A percentile compares a stretch with the other conserved stretches of the same genome.
These are phyloP conservation scores for Sturnira hondurensis DNA, from an alignment of 2,113 vertebrate species.

Conservation along the genomic window DNA sequence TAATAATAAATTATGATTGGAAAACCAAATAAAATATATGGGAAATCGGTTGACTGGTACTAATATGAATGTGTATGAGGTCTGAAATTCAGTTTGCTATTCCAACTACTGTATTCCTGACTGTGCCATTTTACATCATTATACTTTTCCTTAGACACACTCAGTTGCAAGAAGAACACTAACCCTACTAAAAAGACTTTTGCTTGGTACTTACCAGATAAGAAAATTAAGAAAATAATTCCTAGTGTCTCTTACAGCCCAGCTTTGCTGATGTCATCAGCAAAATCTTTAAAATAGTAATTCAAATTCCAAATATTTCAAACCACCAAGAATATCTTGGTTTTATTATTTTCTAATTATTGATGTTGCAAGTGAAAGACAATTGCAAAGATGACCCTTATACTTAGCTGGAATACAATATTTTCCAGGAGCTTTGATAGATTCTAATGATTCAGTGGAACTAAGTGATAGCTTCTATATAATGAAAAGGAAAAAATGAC, in stretches of 20 bases:
- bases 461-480: background rate
- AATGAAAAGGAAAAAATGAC: background rate
- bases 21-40: background rate
- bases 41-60: background rate
- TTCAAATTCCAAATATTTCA: background rate
- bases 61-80: background rate
- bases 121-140: background rate
- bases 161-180: background rate
- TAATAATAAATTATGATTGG: background rate
- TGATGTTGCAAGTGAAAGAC: background rate
- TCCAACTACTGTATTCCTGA: background rate
- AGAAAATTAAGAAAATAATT: slow-evolving; percentile 5
- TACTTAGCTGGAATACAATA: background rate
- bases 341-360: slow-evolving; percentile 48
- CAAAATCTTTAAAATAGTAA: slow-evolving; percentile 5
- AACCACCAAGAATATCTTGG: background rate
- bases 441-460: background rate
- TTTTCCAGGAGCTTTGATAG: background rate
- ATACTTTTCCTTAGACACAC: background rate
- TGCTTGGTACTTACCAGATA: background rate
- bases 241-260: background rate
- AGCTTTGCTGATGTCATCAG: background rate
- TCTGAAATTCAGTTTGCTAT: slow-evolving; percentile 2
- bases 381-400: background rate
- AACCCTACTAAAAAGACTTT: background rate